These are phyloP conservation scores for Amiota mariae DNA, from an alignment of 2,888 invertebrate genomes.

Conservation along the genomic window DNA sequence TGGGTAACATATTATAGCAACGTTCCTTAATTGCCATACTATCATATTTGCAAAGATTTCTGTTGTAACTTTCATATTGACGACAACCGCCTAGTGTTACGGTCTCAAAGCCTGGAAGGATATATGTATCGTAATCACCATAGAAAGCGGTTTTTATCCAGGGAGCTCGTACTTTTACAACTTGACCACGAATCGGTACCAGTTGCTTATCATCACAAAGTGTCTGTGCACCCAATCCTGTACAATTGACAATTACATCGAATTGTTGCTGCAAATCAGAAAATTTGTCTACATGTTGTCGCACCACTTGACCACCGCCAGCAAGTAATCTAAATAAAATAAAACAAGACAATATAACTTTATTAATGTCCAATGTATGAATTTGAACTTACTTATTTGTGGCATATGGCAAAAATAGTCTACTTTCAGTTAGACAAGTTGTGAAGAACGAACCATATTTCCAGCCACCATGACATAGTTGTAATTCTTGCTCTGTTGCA, in stretches of 20 bases:
- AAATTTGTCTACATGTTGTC: conserved; percentile 77
- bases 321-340: conserved; percentile 74
- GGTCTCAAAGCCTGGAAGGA: conserved; percentile 83
- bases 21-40: conserved; percentile 84
- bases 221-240: conserved; percentile 86
- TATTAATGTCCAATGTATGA: conserved; percentile 9
- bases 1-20: conserved; percentile 84
- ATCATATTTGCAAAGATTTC: conserved; percentile 81
- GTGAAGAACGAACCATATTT: conserved; percentile 89
- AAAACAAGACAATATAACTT: neutral
- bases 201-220: conserved; percentile 84
- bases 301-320: conserved; percentile 79
- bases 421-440: conserved; percentile 84
- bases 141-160: conserved; percentile 93
- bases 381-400: conserved; percentile 77
- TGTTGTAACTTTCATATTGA: conserved; percentile 85
- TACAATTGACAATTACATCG: conserved; percentile 88
- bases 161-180: conserved; percentile 86
- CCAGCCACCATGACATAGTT: conserved; percentile 82
- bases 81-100: conserved; percentile 91
- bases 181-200: conserved; percentile 88
- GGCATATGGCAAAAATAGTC: conserved; percentile 85
- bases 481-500: conserved; percentile 83
- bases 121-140: conserved; percentile 88
- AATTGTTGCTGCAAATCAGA: conserved; percentile 77